A percentile compares a stretch with the other conserved stretches of the same genome.
Evolutionary conservation across 2,888 invertebrate species (phyloP).

Genomic region (Drosophila mulleri): DNA sequence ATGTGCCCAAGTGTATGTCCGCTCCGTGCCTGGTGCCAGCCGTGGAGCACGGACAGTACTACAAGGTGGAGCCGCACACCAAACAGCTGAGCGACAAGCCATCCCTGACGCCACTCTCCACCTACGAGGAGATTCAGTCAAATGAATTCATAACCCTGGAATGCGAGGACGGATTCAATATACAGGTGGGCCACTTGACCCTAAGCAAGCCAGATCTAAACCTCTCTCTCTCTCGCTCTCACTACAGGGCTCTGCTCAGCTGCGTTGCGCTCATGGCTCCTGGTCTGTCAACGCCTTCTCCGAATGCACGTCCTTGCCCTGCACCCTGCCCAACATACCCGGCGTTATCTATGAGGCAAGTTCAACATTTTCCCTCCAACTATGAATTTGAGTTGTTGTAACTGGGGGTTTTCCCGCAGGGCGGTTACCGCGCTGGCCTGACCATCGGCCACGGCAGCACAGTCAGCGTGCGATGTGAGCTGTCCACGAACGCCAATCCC

Average conservation of each 20-base stretch:
- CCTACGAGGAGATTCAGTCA: conserved; percentile 87
- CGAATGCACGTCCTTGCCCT: conserved; percentile 89
- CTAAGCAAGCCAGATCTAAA: accelerated
- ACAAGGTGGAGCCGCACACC: conserved; percentile 84
- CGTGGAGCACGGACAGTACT: conserved; percentile 89
- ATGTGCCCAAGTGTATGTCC: conserved; percentile 92
- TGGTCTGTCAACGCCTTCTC: conserved; percentile 92
- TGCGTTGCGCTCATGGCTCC: conserved; percentile 92
- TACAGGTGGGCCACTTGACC: conserved; percentile 66
- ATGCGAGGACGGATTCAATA: conserved; percentile 89
- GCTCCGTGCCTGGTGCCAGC: conserved; percentile 90
- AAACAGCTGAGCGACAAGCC: conserved; percentile 80
- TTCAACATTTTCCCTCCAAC: background rate
- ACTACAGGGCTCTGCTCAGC: conserved; percentile 88
- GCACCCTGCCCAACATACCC: conserved; percentile 82
- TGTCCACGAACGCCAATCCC: conserved; percentile 85
- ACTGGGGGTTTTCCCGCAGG: conserved; percentile 77
- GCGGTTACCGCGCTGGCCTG: conserved; percentile 92
- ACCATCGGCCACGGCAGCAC: conserved; percentile 93
- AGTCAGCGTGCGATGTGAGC: conserved; percentile 90
- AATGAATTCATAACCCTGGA: conserved; percentile 91
- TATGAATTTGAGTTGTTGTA: background rate
- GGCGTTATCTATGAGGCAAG: conserved; percentile 83
- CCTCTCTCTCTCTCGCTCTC: too few species aligned
- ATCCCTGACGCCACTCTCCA: conserved; percentile 80